Evolutionary conservation across 2,113 vertebrate species (phyloP), one percentile per base, ranked within the genome.

Genomic region (Rhea pennata): DNA sequence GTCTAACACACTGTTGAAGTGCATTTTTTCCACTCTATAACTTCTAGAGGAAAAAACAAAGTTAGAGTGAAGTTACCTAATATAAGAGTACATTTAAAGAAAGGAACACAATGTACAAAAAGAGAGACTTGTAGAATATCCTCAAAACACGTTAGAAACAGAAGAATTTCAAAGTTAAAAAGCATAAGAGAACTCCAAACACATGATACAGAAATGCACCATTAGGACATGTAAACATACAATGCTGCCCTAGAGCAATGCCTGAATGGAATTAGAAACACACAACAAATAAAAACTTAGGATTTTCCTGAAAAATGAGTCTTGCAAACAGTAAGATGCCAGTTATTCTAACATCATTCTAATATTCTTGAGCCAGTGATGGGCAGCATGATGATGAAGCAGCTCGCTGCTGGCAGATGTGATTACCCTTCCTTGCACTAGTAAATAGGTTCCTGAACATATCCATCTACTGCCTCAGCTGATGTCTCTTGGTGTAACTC

Each of bases 21-120:
- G 51, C 42, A 33, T 85, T 95, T 84, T 92, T 86, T 58, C 81
- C 71, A 84, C 58, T 66, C 29, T 69, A 26, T 13, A 88, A 84
- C 59, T 94, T 70, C 61, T 81, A 87, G 62, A 84, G 9, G 19
- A 91, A 91, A 92, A 72, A 51, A 40, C 15, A 73, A 87, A 20
- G 22, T 65, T 88, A 51, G 12, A 79, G 17, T 76, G 62, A 92
- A 92, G 54, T 87, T 91, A 72, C 21, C 48, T n/a, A 65, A 71
- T 40, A 29, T 8, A 75, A 51, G 16, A 88, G 10, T 58, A 56
- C 67, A 72, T 39, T 21, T 29, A 15, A 53, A 53, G 50, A 72
- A 72, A 53, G 40, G 14, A 27, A 75, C 4, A 71, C 66, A 42
- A 83, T 2, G 10, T 26, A 29, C 33, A n/a, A 42, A 58, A 84